A percentile compares a stretch with the other conserved stretches of the same genome.
Evolutionary conservation across 1,140 invertebrate genomes (phyloP).

Genomic region (Pogonomyrmex barbatus): DNA sequence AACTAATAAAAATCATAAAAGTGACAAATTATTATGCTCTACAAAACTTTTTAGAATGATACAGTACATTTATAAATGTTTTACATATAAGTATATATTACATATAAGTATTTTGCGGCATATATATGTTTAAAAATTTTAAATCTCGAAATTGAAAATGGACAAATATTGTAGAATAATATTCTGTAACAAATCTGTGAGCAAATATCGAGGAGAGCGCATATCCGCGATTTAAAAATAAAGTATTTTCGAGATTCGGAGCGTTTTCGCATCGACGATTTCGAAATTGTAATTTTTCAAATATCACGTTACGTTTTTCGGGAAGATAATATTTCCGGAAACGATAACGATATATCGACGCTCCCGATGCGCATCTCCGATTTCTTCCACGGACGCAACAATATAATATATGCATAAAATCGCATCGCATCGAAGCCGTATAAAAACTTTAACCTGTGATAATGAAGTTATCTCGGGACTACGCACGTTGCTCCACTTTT

Average conservation of each 20-base stretch:
- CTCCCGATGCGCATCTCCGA: background rate
- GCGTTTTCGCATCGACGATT: background rate
- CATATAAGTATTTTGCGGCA: background rate
- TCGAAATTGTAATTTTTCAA: background rate
- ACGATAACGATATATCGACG: background rate
- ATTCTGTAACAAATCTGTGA: background rate
- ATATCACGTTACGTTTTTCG: background rate
- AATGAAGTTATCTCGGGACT: background rate
- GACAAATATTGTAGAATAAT: slow-evolving; percentile 10
- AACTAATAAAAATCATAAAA: background rate
- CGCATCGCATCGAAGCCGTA: background rate
- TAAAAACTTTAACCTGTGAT: background rate
- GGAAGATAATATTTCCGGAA: slow-evolving; percentile 4
- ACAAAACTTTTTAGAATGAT: background rate
- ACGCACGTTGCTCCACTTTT: background rate
- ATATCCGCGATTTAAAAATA: slow-evolving; percentile 12
- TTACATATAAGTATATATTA: background rate
- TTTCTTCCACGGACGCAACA: background rate
- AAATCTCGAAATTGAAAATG: background rate
- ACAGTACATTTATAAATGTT: background rate
- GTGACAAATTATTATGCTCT: background rate
- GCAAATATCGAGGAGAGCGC: background rate
- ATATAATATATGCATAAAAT: background rate
- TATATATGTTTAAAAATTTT: background rate
- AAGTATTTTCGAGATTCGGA: background rate